Evolutionary conservation across 2,888 invertebrate species (phyloP), one percentile per base, ranked within the genome.

Genomic region (Tubulanus polymorphus): DNA sequence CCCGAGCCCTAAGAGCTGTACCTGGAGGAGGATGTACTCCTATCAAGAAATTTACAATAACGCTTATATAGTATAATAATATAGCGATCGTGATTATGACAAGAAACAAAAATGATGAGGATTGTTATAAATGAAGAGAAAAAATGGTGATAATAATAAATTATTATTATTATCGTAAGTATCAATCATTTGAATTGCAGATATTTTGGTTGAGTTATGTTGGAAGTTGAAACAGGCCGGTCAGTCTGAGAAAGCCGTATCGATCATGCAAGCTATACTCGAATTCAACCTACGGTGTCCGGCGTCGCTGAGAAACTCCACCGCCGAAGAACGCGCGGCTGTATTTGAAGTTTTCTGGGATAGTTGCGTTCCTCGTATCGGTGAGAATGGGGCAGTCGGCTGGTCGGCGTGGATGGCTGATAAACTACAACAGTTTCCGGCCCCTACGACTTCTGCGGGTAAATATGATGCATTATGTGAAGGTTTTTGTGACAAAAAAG

Each of bases 271-370:
- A 65, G 79, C 81, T 6, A 52, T 76, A 45, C 63, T 81, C 5
- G 81, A 81, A 55, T 75, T 78, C 62, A 81, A 80, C 64, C 62
- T 80, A 8, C 78, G 73, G 60, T 65, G 69, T 50, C 79, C 80
- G 2, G 20, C 58, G 5, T 46, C 59, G 5, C 56, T 72, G 28
- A 60, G 61, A 29, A 60, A 60, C 29, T 54, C 62, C 10, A 41
- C 70, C 41, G 54, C 63, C 26, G 64, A 64, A 48, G 72, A 73
- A 5, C 69, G 67, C 47, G 58, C 73, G 30, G 61, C 67, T 20
- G 64, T 71, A 32, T 73, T 81, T 64, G 78, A 79, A 61, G 71
- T 72, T 25, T 81, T 80, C 65, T 81, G 81, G 81, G 80, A 80
- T 50, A 74, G 75, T 60, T 69, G 72, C 26, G 70, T 72, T 29